phyloP scores from a whole-genome alignment of 2,888 invertebrate genomes.

The Cryptocephalus moraei region DNA sequence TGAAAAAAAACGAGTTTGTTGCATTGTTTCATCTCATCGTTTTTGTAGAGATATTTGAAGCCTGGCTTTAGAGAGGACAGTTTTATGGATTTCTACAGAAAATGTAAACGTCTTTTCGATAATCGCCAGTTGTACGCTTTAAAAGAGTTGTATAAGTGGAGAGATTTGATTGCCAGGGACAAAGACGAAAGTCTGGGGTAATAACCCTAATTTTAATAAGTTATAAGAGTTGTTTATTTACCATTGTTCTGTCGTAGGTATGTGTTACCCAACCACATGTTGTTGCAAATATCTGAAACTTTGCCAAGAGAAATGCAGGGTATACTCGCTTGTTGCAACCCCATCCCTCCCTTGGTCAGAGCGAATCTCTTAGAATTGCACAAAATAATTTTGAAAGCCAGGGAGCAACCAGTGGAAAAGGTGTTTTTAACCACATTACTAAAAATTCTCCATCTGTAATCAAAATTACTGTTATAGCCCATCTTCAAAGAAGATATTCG shows the following conservation, averaged over 20 bases:
- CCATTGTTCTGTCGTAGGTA: conserved; percentile 45
- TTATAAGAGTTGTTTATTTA: conserved; percentile 15
- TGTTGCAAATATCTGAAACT: conserved; percentile 78
- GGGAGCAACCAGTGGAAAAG: conserved; percentile 56
- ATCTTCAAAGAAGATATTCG: conserved; percentile 38
- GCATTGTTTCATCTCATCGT: conserved; percentile 1
- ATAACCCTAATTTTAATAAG: conserved; percentile 7
- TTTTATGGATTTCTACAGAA: conserved; percentile 65
- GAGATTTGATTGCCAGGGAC: conserved; percentile 70
- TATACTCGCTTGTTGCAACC: conserved; percentile 85
- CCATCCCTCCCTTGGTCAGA: conserved; percentile 67
- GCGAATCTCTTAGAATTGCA: conserved; percentile 48
- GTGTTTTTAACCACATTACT: conserved; percentile 21
- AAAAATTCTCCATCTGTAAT: background rate
- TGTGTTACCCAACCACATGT: conserved; percentile 92
- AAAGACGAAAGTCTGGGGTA: conserved; percentile 86
- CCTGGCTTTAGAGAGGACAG: conserved; percentile 57
- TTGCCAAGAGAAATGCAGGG: conserved; percentile 89
- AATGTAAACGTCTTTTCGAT: conserved; percentile 73
- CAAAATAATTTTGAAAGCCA: conserved; percentile 58
- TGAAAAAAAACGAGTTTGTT: background rate
- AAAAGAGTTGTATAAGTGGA: conserved; percentile 73
- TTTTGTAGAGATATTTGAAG: conserved; percentile 66
- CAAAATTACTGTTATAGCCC: conserved; percentile 27
- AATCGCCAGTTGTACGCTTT: conserved; percentile 77